These are phyloP conservation scores for Protula sp. DNA, from an alignment of 2,888 invertebrate genomes.

Conservation along the genomic window DNA sequence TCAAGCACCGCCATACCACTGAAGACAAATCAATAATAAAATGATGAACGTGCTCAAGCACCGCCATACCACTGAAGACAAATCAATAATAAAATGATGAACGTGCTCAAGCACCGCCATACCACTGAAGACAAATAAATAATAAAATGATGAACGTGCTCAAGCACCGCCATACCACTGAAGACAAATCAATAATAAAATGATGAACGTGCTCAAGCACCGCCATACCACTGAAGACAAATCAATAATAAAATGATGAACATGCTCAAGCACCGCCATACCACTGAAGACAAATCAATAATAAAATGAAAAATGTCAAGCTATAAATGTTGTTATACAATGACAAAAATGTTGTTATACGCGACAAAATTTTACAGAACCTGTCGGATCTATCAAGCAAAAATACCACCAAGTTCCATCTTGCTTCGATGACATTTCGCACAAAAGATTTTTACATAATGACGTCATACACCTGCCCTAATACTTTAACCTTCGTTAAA, in stretches of 20 bases:
- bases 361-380: no score
- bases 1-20: constrained; percentile 89
- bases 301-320: constrained; percentile 74
- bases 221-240: constrained; percentile 72
- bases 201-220: constrained; percentile 75
- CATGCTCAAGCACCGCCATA: constrained; percentile 87
- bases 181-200: constrained; percentile 69
- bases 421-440: no score
- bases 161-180: constrained; percentile 85
- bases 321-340: no score
- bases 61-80: constrained; percentile 72
- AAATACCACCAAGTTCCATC: no score
- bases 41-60: constrained; percentile 80
- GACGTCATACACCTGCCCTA: no score
- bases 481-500: no score
- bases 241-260: constrained; percentile 81
- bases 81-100: constrained; percentile 80
- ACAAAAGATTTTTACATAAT: no score
- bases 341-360: no score
- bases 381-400: no score
- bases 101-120: constrained; percentile 84
- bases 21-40: constrained; percentile 65
- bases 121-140: constrained; percentile 63
- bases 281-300: constrained; percentile 64
- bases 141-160: constrained; percentile 80